A percentile compares a stretch with the other conserved stretches of the same genome.
These are phyloP conservation scores for Diploptera punctata DNA, from an alignment of 2,888 invertebrate genomes.

Conservation along the genomic window DNA sequence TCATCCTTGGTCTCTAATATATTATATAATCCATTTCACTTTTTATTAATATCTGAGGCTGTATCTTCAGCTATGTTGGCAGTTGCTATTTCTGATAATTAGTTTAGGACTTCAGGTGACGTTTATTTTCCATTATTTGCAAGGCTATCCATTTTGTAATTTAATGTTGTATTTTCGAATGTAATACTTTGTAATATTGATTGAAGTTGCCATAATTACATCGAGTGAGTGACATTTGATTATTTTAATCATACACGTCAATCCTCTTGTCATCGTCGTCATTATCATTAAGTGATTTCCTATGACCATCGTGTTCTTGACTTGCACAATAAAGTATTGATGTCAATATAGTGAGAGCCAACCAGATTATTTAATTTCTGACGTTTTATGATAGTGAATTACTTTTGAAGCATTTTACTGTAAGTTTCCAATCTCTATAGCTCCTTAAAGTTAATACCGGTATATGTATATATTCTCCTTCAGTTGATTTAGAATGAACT, in stretches of 20 bases:
- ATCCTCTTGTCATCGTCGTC: neutral
- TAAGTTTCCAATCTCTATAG: neutral
- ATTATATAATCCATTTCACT: neutral
- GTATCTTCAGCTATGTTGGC: neutral
- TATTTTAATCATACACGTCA: neutral
- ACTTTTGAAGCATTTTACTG: neutral
- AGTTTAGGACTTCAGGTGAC: neutral
- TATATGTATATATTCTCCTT: neutral
- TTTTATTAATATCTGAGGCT: neutral
- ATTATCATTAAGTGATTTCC: neutral
- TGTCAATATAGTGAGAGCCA: neutral
- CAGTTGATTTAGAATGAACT: neutral
- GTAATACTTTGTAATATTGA: too few relatives aligned
- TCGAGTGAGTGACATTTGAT: neutral
- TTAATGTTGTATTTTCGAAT: too few relatives aligned
- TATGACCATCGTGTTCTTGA: neutral
- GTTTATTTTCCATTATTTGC: too few relatives aligned
- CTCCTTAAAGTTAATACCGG: neutral
- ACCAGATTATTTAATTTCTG: neutral
- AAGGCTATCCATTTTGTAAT: too few relatives aligned
- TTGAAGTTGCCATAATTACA: neutral
- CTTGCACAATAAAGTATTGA: neutral
- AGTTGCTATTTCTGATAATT: neutral
- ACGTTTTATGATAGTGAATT: neutral
- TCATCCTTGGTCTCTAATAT: constrained; percentile 7